These are phyloP conservation scores for Mola mola DNA, from an alignment of 2,113 vertebrate species.

Conservation along the genomic window DNA sequence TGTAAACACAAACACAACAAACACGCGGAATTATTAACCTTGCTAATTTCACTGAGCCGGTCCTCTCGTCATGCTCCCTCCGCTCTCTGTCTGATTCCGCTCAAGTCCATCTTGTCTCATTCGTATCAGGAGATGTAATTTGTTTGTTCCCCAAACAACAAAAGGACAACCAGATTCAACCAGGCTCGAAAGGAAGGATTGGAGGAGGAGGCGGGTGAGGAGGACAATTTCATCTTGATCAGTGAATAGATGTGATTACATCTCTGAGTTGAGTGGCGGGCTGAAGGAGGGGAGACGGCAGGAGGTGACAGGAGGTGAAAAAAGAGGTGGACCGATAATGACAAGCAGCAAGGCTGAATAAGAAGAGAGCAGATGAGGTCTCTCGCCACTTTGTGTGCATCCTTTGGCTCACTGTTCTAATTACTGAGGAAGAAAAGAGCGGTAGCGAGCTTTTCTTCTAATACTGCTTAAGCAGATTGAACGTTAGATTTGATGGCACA, in stretches of 20 bases:
- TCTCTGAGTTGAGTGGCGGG: slow-evolving; percentile 9
- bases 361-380: slow-evolving; percentile 44
- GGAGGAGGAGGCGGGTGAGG: slow-evolving; percentile 38
- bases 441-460: slow-evolving; percentile 3
- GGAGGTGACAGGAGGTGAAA: slow-evolving; percentile 41
- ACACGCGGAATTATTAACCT: slow-evolving; percentile 45
- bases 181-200: slow-evolving; percentile 10
- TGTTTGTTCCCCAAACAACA: slow-evolving; percentile 67
- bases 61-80: background rate
- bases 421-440: slow-evolving; percentile 36
- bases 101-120: slow-evolving; percentile 16
- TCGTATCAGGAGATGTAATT: slow-evolving; percentile 52
- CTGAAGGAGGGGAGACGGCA: slow-evolving; percentile 4
- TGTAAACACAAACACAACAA: slow-evolving; percentile 69
- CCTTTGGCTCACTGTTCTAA: slow-evolving; percentile 45
- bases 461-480: slow-evolving; percentile 32
- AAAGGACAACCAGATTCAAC: slow-evolving; percentile 52
- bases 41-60: slow-evolving; percentile 31
- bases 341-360: slow-evolving; percentile 36
- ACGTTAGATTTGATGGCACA: too few relatives aligned
- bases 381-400: slow-evolving; percentile 19
- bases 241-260: slow-evolving; percentile 63
- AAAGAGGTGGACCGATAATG: slow-evolving; percentile 54
- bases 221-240: slow-evolving; percentile 62
- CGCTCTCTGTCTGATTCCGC: slow-evolving; percentile 25